Conservation (phyloP, 2,888 invertebrate species). For the Lepidocyrtoides sp. region DNA sequence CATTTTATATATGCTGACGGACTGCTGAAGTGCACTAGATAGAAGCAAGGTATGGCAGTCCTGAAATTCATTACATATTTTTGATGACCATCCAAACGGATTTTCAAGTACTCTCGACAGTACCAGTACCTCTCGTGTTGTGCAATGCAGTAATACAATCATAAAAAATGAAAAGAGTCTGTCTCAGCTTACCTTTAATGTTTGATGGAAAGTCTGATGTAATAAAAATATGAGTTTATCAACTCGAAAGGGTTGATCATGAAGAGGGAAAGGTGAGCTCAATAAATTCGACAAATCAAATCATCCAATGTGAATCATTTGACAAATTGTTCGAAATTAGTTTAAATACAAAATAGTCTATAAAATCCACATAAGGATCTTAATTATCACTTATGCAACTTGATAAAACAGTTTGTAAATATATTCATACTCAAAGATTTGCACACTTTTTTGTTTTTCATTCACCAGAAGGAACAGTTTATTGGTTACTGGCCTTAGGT, state of each 20-base stretch:
- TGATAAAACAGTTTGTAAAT: no score
- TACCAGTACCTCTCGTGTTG: neutral
- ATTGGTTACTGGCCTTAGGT: no score
- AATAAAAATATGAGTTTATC: constrained; percentile 54
- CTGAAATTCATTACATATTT: neutral
- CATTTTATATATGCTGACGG: constrained; percentile 20
- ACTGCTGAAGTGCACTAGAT: constrained; percentile 20
- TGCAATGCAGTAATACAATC: neutral
- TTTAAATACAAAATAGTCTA: neutral
- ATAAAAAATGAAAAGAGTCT: neutral
- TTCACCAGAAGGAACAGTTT: no score
- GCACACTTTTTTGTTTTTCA: no score
- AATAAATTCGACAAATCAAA: constrained; percentile 28
- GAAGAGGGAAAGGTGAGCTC: constrained; percentile 26
- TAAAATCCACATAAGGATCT: neutral
- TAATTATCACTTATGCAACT: neutral
- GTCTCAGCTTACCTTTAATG: constrained; percentile 64
- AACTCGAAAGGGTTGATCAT: constrained; percentile 64
- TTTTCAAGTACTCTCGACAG: constrained; percentile 34
- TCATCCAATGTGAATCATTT: neutral
- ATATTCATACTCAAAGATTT: no score
- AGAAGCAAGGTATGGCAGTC: neutral
- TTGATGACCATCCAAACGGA: neutral
- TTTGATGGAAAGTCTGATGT: constrained; percentile 42
- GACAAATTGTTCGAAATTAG: constrained; percentile 30